These are phyloP conservation scores for Neocrepidodera transversa DNA, from an alignment of 2,888 invertebrate genomes.

Conservation along the genomic window DNA sequence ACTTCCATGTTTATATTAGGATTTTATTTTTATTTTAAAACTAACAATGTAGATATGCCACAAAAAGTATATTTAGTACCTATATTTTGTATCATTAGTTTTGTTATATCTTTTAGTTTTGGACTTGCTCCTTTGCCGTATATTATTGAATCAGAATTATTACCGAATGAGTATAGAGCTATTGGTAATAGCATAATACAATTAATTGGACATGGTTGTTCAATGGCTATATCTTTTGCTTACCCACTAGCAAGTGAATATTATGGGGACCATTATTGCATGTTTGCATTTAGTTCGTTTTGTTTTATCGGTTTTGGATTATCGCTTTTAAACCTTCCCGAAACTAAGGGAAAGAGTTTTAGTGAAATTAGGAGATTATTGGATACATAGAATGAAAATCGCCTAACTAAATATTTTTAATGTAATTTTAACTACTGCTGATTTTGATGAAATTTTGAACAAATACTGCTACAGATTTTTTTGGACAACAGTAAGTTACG, in stretches of 20 bases:
- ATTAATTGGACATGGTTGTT: background rate
- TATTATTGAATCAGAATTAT: slow-evolving; percentile 56
- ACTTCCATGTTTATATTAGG: slow-evolving; percentile 65
- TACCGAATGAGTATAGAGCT: slow-evolving; percentile 18
- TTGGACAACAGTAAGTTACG: too few relatives aligned
- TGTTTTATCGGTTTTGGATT: slow-evolving; percentile 25
- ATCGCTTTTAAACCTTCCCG: slow-evolving; percentile 28
- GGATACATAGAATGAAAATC: too few relatives aligned
- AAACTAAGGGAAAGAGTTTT: slow-evolving; percentile 38
- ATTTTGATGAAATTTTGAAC: too few relatives aligned
- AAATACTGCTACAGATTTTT: too few relatives aligned
- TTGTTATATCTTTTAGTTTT: background rate
- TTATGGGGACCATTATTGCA: slow-evolving; percentile 9
- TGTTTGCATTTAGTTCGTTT: slow-evolving; percentile 23
- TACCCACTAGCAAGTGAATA: slow-evolving; percentile 1
- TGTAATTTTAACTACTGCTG: too few relatives aligned
- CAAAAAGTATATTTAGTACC: background rate
- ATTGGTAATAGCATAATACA: background rate
- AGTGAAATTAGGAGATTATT: slow-evolving; percentile 29
- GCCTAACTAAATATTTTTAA: too few relatives aligned
- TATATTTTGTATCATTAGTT: background rate
- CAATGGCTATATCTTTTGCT: background rate
- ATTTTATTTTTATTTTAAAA: slow-evolving; percentile 65
- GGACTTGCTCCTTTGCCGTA: slow-evolving; percentile 2
- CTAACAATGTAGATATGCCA: background rate